Percentiles rank a stretch among this genome's conserved stretches.
phyloP scores from a whole-genome alignment of 2,113 vertebrate species.

The Cavia aperea region DNA sequence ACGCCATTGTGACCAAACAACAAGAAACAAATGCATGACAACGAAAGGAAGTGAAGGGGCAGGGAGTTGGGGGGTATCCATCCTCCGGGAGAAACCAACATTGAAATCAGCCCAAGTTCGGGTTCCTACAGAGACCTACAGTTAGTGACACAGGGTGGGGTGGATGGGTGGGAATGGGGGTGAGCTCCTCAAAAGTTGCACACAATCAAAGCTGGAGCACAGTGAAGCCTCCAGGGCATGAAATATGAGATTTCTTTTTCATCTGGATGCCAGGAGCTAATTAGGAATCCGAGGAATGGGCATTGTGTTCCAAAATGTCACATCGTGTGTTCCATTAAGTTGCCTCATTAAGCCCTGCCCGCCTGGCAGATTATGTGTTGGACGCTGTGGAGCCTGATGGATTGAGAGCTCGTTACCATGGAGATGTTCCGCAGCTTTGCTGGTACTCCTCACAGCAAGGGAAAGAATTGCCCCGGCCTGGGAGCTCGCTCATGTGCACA shows the following conservation, averaged over 20 bases:
- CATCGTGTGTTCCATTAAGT: constrained; percentile 41
- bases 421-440: constrained; percentile 83
- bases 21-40: not conserved
- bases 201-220: constrained; percentile 56
- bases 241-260: constrained; percentile 41
- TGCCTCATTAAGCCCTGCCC: constrained; percentile 54
- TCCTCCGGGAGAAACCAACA: constrained; percentile 63
- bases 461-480: constrained; percentile 36
- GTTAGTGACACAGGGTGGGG: constrained; percentile 58
- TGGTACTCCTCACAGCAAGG: constrained; percentile 83
- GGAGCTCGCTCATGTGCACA: not conserved
- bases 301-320: constrained; percentile 56
- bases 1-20: not conserved
- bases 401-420: constrained; percentile 85
- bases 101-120: constrained; percentile 61
- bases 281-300: constrained; percentile 54
- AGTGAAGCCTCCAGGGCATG: not conserved
- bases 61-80: not conserved
- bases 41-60: not conserved
- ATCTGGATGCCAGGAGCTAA: constrained; percentile 41
- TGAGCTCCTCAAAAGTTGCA: constrained; percentile 59
- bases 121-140: constrained; percentile 72
- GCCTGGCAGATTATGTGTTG: constrained; percentile 76
- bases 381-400: constrained; percentile 75
- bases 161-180: constrained; percentile 10